These are phyloP conservation scores for Melozone crissalis DNA, from an alignment of 2,113 vertebrate genomes.

Conservation along the genomic window DNA sequence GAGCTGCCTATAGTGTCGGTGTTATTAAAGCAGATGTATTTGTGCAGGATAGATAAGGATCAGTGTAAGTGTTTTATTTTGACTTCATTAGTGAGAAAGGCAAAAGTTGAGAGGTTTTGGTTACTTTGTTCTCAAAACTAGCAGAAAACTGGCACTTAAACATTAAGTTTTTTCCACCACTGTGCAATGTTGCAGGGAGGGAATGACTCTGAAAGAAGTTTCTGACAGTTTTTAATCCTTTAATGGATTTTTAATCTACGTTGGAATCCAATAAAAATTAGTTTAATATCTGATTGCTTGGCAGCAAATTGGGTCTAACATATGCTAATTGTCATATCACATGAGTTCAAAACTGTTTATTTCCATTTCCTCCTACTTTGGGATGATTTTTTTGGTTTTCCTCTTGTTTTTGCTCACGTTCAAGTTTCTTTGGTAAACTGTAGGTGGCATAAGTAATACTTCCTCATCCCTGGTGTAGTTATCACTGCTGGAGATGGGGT, in stretches of 20 bases:
- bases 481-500: not conserved
- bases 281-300: not conserved
- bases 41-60: not conserved
- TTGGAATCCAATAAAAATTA: constrained; percentile 10
- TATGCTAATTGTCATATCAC: not conserved
- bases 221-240: constrained; percentile 14
- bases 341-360: not conserved
- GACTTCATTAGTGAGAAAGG: not conserved
- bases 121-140: not conserved
- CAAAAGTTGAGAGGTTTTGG: not conserved
- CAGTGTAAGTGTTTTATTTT: not conserved
- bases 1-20: not conserved
- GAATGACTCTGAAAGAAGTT: not conserved
- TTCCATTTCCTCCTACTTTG: constrained; percentile 32
- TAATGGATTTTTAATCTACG: constrained; percentile 16
- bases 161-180: not conserved
- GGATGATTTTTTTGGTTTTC: not conserved
- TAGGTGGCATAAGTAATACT: constrained; percentile 34
- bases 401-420: not conserved
- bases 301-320: not conserved
- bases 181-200: not conserved
- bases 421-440: constrained; percentile 42
- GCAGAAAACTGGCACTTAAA: not conserved
- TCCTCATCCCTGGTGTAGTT: not conserved
- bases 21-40: not conserved